phyloP scores from a whole-genome alignment of 2,888 invertebrate species.

The Andrena hattorfiana region DNA sequence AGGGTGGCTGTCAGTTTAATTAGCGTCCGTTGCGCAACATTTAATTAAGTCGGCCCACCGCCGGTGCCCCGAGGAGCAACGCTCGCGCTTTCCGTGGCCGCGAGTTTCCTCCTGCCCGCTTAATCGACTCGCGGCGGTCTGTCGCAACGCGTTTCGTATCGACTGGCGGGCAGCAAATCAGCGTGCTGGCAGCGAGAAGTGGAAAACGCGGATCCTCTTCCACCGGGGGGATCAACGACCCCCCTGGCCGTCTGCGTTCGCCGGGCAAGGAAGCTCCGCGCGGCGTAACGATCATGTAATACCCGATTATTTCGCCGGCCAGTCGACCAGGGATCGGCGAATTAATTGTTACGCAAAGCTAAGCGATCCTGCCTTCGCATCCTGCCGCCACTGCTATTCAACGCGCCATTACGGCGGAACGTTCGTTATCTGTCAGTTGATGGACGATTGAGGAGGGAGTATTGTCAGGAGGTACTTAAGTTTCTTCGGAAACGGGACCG shows the following conservation, averaged over 20 bases:
- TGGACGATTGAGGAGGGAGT: neutral
- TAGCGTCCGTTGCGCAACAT: conserved; percentile 59
- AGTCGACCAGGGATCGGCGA: conserved; percentile 43
- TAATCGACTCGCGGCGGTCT: conserved; percentile 11
- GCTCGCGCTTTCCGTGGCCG: neutral
- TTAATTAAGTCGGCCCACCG: conserved; percentile 39
- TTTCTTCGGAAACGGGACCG: neutral
- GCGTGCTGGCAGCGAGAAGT: conserved; percentile 46
- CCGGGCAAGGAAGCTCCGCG: conserved; percentile 51
- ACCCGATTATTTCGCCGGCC: conserved; percentile 58
- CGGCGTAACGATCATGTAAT: conserved; percentile 67
- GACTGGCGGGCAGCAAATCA: conserved; percentile 42
- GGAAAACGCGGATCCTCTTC: conserved; percentile 58
- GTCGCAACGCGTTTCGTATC: conserved; percentile 40
- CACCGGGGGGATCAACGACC: conserved; percentile 58
- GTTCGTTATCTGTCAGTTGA: neutral
- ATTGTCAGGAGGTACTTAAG: no score
- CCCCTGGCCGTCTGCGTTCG: conserved; percentile 39
- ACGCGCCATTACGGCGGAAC: neutral
- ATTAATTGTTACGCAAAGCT: conserved; percentile 57
- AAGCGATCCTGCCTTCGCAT: neutral
- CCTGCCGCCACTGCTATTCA: conserved; percentile 6
- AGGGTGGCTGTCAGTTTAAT: conserved; percentile 55
- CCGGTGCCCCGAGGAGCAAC: neutral
- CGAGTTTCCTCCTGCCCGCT: conserved; percentile 10